Conservation (phyloP, 2,113 vertebrate genomes). For the Malurus alboscapulatus region DNA sequence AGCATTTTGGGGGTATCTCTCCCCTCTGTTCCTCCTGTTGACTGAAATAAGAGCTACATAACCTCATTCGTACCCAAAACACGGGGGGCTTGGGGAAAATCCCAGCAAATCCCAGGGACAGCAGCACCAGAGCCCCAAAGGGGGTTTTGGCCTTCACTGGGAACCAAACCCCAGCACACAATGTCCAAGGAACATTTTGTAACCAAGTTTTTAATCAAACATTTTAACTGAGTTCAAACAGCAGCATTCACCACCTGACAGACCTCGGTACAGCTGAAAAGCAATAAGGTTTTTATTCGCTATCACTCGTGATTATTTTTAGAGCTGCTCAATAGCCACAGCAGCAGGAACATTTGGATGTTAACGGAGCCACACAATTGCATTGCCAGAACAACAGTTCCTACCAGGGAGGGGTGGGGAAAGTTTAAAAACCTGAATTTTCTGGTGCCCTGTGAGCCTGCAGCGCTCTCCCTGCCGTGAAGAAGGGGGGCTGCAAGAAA, state of each 20-base stretch:
- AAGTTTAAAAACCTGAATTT: not conserved
- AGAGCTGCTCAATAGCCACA: constrained; percentile 8
- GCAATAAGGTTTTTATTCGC: not conserved
- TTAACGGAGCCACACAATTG: not conserved
- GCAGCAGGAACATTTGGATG: not conserved
- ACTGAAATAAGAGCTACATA: not conserved
- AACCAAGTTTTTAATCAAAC: not conserved
- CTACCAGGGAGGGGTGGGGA: not conserved
- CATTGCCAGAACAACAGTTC: not conserved
- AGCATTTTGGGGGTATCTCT: fast-evolving
- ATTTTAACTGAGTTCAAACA: not conserved
- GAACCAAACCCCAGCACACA: fast-evolving
- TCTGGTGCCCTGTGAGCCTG: not conserved
- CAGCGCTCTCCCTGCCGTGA: fast-evolving
- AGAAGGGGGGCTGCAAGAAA: not conserved
- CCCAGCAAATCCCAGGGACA: not conserved
- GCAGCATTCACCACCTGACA: not conserved
- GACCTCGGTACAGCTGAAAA: not conserved
- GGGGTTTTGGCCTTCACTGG: fast-evolving
- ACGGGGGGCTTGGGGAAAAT: not conserved
- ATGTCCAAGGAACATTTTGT: fast-evolving
- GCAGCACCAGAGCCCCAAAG: fast-evolving
- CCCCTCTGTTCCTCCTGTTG: not conserved
- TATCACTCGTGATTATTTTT: constrained; percentile 8
- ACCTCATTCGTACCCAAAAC: not conserved